Conservation (phyloP, 2,888 invertebrate species). For the Gandaritis pyraliata region DNA sequence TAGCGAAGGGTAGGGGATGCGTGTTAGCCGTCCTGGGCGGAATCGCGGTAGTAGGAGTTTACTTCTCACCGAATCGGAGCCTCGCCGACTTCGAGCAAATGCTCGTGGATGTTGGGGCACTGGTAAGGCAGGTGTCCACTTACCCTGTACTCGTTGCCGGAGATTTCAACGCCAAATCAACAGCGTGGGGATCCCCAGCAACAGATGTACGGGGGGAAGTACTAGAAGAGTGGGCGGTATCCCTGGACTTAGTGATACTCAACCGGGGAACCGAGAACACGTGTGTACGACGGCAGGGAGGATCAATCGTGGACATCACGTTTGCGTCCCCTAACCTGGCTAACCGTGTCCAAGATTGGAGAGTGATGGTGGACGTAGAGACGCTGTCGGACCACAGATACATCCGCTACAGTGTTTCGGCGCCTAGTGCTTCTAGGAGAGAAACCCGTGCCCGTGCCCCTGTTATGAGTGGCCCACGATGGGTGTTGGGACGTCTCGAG, state of each 20-base stretch:
- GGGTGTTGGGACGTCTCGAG: not conserved
- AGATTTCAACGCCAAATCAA: not conserved
- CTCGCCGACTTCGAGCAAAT: not conserved
- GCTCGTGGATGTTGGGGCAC: not conserved
- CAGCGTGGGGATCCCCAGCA: slow-evolving; percentile 1
- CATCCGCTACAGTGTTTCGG: not conserved
- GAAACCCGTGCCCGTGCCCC: not conserved
- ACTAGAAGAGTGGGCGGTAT: not conserved
- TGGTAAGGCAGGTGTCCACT: not conserved
- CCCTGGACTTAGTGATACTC: not conserved
- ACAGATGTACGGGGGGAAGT: not conserved
- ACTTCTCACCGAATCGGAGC: not conserved
- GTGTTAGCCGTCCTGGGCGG: not conserved
- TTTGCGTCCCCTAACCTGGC: not conserved
- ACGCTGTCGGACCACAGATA: not conserved
- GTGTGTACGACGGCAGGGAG: slow-evolving; percentile 7
- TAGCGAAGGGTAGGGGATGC: not conserved
- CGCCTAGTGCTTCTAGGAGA: not conserved
- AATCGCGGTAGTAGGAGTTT: not conserved
- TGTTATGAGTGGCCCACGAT: not conserved
- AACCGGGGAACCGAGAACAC: not conserved
- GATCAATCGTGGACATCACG: slow-evolving; percentile 5
- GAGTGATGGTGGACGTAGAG: not conserved
- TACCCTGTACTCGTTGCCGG: not conserved
- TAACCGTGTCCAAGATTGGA: not conserved